Percentiles rank a stretch among this genome's conserved stretches.
Evolutionary conservation across 2,888 invertebrate genomes (phyloP).

Genomic region (Helobdella robusta): DNA sequence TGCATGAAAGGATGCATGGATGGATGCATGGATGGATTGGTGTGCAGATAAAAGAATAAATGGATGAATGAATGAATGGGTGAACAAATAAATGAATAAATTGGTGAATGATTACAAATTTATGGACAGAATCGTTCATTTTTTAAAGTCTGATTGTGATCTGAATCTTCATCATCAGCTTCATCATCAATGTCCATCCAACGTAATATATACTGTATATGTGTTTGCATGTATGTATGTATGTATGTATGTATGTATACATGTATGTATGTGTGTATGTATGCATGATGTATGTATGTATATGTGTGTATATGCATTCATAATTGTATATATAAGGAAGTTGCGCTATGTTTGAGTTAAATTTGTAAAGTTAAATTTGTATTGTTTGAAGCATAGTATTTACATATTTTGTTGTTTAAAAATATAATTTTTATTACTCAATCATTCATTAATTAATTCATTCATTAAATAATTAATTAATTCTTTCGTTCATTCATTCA

Average conservation of each 20-base stretch:
- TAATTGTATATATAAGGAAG: neutral
- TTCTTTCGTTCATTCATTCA: conserved; percentile 1
- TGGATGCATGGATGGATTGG: neutral
- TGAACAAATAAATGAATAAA: neutral
- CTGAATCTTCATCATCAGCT: too few species aligned
- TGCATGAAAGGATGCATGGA: neutral
- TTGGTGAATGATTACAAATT: neutral
- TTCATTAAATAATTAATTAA: neutral
- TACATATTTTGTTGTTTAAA: too few species aligned
- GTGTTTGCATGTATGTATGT: neutral
- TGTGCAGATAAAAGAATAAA: neutral
- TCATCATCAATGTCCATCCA: too few species aligned
- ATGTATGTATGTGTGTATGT: neutral
- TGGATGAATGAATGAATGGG: neutral
- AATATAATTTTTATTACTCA: too few species aligned
- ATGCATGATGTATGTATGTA: neutral
- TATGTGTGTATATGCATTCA: neutral
- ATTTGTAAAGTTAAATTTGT: too few species aligned
- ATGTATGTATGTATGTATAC: neutral
- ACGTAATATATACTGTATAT: too few species aligned
- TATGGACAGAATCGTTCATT: too few species aligned
- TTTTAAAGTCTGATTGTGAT: too few species aligned
- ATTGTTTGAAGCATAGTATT: too few species aligned
- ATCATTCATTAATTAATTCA: neutral
- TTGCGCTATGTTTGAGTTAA: neutral